Base-by-base conservation (phyloP, 2,888 invertebrate species). In the Laothoe populi region DNA sequence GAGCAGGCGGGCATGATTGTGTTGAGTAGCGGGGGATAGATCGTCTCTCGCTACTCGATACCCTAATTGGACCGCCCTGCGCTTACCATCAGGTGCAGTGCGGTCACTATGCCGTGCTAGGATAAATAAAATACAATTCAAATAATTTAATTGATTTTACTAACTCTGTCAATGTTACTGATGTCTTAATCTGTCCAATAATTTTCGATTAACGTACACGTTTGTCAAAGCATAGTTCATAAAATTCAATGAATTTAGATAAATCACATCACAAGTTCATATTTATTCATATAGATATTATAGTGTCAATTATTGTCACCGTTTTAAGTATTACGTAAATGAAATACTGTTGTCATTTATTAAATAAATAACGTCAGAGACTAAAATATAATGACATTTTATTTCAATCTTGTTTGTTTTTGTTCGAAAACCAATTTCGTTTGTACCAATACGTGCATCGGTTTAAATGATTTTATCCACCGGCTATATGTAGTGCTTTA, bases 271-370 rank as follows among this genome's bases (percentile, higher is more conserved):
- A 13, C 24, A 53, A 19, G 26, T 53, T 53, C 19, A 58, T 24
- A 7, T 58, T 58, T 58, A 58, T 24, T 58, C 48, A 60, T 38
- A 69, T 79, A 80, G 77, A 64, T 71, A n/a, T n/a, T n/a, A 73
- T 82, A 80, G 75, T 64, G 83, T 85, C 84, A 86, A 84, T 84
- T 83, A 82, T 68, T 69, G 68, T 71, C 71, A 77, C 68, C 66
- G 74, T 78, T n/a, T 67, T 71, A 77, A 77, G 63, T 71, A 72
- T 74, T 75, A 69, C 74, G 74, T 79, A 49, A 70, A 70, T 63
- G 58, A 72, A 77, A 76, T 70, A 69, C 80, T 83, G 74, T 83
- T 83, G 83, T 78, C 69, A 80, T 82, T 78, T 77, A 73, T 73
- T 74, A 74, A 82, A 74, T 75, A 72, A 76, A 79, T 65, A 67